Base-by-base conservation (phyloP, 2,797 vertebrate genomes). In the Clamator glandarius region DNA sequence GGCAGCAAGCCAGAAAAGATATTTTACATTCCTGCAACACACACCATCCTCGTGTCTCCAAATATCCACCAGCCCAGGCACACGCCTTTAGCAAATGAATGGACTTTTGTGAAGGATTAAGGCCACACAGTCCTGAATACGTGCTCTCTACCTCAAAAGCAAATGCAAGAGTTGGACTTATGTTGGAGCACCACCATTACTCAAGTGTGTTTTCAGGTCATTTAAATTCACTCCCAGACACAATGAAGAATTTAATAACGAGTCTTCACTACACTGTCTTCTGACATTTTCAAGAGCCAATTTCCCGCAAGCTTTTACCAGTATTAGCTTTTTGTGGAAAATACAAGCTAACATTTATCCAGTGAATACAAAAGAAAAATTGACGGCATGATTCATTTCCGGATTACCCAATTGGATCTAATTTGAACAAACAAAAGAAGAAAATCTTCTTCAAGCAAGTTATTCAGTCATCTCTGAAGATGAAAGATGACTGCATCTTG, bases 201-300 rank as follows among this genome's bases (percentile, higher is more conserved):
- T 81, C 66, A 48, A 48, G 35, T 20, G 44, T 39, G 26, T 55
- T 66, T 51, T 15, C 76, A 59, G 39, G 61, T 52, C 3, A 0
- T 48, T 80, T 51, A 58, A 75, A 88, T 90, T 84, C 74, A 73
- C 51, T 59, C 33, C 51, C 2, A 1, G 73, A 48, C 48, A 66
- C 39, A 76, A 41, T 8, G 26, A 55, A 44, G 76, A 48, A 42
- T 51, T 63, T 50, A 54, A 70, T 79, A 85, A 90, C 31, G 48
- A 93, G 63, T 29, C 48, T 59, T 57, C 77, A 46, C 25, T 24
- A 41, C 21, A 5, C 25, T 73, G 6, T 33, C 87, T 55, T 50
- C 80, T 92, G 88, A 48, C 63, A 74, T 94, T 87, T 84, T 73
- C 86, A 84, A 69, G 57, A 90, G 73, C 66, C 74, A 35, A 15